These are phyloP conservation scores for Hirtodrosophila alboralis DNA, from an alignment of 2,888 invertebrate species.

Conservation along the genomic window DNA sequence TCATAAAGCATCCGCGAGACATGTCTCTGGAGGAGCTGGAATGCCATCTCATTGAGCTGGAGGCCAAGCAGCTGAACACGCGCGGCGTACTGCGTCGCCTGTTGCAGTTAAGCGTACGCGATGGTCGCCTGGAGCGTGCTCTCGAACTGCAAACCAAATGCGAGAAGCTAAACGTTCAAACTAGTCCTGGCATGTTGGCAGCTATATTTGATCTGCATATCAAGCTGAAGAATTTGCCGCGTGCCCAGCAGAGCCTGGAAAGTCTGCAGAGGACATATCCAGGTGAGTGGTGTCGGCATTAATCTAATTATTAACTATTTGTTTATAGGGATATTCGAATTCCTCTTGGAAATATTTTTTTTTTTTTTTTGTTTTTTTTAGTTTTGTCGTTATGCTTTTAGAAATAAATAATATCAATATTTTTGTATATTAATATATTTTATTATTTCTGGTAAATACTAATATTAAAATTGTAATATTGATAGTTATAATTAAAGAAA, in stretches of 20 bases:
- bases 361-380: no score
- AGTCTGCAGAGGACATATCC: conserved; percentile 85
- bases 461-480: no score
- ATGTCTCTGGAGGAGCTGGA: conserved; percentile 88
- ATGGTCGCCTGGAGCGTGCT: conserved; percentile 86
- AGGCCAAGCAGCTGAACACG: conserved; percentile 87
- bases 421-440: no score
- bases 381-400: no score
- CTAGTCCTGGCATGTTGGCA: conserved; percentile 88
- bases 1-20: conserved; percentile 86
- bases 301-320: no score
- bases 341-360: no score
- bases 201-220: conserved; percentile 87
- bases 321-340: no score
- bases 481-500: no score
- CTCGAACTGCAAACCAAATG: conserved; percentile 86
- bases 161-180: conserved; percentile 85
- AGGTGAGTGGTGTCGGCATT: conserved; percentile 58
- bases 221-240: conserved; percentile 85
- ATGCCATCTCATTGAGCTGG: conserved; percentile 87
- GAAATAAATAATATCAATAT: no score
- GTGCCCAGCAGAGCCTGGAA: conserved; percentile 85
- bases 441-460: no score
- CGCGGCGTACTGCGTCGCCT: conserved; percentile 88
- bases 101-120: conserved; percentile 86